Percentiles rank a stretch among this genome's conserved stretches.
Evolutionary conservation across 2,113 vertebrate genomes (phyloP).

Genomic region (Gambusia affinis): DNA sequence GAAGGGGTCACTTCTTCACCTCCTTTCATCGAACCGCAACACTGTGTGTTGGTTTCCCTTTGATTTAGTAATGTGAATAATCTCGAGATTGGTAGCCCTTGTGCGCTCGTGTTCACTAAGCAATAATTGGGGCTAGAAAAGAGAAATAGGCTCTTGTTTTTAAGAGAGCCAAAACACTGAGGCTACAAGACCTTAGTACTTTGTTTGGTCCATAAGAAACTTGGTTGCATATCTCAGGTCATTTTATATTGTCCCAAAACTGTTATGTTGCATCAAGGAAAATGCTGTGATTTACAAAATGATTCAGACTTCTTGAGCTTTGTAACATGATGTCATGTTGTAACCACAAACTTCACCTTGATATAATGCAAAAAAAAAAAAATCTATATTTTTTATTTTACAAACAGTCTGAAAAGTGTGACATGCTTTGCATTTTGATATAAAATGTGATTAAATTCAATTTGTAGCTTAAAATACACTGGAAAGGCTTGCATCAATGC

Average conservation of each 20-base stretch:
- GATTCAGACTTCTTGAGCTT: too few relatives aligned
- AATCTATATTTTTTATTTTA: too few relatives aligned
- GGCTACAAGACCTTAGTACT: slow-evolving; percentile 4
- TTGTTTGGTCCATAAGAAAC: slow-evolving; percentile 16
- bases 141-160: slow-evolving; percentile 36
- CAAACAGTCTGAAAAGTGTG: background rate
- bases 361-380: too few relatives aligned
- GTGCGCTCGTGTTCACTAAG: background rate
- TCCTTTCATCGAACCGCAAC: slow-evolving; percentile 1
- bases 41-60: background rate
- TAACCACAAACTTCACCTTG: too few relatives aligned
- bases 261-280: background rate
- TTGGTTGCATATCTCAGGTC: slow-evolving; percentile 55
- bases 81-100: background rate
- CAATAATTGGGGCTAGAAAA: slow-evolving; percentile 20
- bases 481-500: too few relatives aligned
- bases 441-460: background rate
- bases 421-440: background rate
- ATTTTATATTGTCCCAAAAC: slow-evolving; percentile 8
- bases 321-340: background rate
- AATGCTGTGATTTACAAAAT: too few relatives aligned
- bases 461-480: too few relatives aligned
- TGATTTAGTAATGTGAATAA: slow-evolving; percentile 9
- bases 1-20: slow-evolving; percentile 7
- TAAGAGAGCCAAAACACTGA: background rate